These are phyloP conservation scores for Ooceraea biroi DNA, from an alignment of 1,140 invertebrate species.

Conservation along the genomic window DNA sequence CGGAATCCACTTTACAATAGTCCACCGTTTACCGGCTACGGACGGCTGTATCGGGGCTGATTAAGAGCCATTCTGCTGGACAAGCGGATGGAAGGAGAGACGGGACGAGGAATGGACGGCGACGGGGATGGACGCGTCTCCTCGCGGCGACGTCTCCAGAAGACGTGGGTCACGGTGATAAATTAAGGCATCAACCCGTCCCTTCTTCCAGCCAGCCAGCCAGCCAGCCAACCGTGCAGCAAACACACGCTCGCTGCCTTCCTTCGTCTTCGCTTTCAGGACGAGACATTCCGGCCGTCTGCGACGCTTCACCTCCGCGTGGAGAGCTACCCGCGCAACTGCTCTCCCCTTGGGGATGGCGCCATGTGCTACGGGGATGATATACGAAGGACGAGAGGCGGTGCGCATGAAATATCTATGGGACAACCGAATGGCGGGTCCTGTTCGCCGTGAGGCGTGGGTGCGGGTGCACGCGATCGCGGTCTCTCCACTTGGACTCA, in stretches of 20 bases:
- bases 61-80: constrained; percentile 71
- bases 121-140: constrained; percentile 50
- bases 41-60: constrained; percentile 70
- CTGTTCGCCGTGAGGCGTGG: background rate
- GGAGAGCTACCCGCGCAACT: constrained; percentile 54
- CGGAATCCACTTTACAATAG: constrained; percentile 62
- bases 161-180: constrained; percentile 79
- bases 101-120: background rate
- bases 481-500: constrained; percentile 18
- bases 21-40: constrained; percentile 61
- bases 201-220: constrained; percentile 46
- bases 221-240: constrained; percentile 26
- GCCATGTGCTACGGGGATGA: constrained; percentile 80
- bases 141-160: constrained; percentile 62
- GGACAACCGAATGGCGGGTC: constrained; percentile 40
- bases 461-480: constrained; percentile 10
- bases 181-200: constrained; percentile 77
- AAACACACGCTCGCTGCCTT: constrained; percentile 52
- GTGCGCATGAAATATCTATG: constrained; percentile 78
- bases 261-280: constrained; percentile 72
- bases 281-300: constrained; percentile 60
- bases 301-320: constrained; percentile 65
- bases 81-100: constrained; percentile 26
- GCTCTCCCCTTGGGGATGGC: constrained; percentile 72
- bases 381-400: constrained; percentile 74